phyloP scores from a whole-genome alignment of 2,888 invertebrate genomes.

The Parthenolecanium corni region DNA sequence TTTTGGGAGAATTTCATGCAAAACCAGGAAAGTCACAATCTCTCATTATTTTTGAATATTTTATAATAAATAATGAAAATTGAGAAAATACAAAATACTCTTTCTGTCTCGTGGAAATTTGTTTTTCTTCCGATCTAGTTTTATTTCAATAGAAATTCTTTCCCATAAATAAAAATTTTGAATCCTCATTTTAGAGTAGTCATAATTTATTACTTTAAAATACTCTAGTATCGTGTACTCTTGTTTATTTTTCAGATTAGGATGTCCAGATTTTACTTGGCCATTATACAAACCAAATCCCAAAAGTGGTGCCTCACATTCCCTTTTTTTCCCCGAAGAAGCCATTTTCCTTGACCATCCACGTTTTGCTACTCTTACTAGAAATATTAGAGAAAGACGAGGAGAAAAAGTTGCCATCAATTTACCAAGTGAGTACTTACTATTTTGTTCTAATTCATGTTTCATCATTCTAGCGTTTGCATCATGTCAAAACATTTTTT shows the following conservation, averaged over 20 bases:
- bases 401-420: conserved; percentile 95
- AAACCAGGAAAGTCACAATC: no score
- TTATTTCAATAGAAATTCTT: no score
- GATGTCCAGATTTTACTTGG: conserved; percentile 75
- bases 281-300: conserved; percentile 64
- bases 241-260: conserved; percentile 49
- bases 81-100: no score
- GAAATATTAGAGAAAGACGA: conserved; percentile 81
- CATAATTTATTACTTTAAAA: not conserved
- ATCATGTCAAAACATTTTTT: no score
- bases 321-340: conserved; percentile 86
- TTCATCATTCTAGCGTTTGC: no score
- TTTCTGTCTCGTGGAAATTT: no score
- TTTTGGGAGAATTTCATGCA: no score
- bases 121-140: no score
- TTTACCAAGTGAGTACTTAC: conserved; percentile 62
- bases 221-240: not conserved
- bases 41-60: no score
- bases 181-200: no score
- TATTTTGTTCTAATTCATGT: not conserved
- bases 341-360: conserved; percentile 93
- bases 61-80: no score
- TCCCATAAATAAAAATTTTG: no score
- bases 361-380: conserved; percentile 79
- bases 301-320: conserved; percentile 61